Conservation (phyloP, 2,113 vertebrate species). For the Scolopax mira region DNA sequence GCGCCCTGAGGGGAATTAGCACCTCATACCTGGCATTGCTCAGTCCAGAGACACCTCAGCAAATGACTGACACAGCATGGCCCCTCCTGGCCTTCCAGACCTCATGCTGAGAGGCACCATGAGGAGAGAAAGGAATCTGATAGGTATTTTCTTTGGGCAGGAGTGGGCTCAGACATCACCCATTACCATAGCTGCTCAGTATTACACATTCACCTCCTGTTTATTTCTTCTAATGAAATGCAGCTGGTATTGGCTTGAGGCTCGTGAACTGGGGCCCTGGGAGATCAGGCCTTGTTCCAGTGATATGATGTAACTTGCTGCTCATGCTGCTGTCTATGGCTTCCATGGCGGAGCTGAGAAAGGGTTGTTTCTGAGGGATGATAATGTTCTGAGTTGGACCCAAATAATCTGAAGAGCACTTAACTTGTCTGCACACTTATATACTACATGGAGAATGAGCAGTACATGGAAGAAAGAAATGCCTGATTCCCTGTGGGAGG, state of each 20-base stretch:
- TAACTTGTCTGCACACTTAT: background rate
- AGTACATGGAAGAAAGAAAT: background rate
- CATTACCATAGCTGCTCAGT: background rate
- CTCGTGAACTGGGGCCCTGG: background rate
- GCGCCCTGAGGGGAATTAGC: background rate
- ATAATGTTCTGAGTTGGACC: background rate
- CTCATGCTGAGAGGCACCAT: background rate
- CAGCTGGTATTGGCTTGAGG: background rate
- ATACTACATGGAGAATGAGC: background rate
- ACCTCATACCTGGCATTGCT: too few relatives aligned
- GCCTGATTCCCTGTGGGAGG: background rate
- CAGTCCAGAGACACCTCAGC: too few relatives aligned
- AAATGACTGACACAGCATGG: accelerated
- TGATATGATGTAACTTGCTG: background rate
- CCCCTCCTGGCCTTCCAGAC: too few relatives aligned
- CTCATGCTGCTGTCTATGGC: background rate
- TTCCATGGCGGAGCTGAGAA: background rate
- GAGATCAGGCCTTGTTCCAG: background rate
- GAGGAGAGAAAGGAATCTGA: background rate
- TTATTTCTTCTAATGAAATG: background rate
- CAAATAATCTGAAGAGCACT: background rate
- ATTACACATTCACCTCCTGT: accelerated
- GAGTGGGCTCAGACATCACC: background rate
- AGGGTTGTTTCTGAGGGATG: background rate
- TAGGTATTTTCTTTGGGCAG: background rate